Conservation (phyloP, 2,113 vertebrate genomes). For the Kryptolebias marmoratus region DNA sequence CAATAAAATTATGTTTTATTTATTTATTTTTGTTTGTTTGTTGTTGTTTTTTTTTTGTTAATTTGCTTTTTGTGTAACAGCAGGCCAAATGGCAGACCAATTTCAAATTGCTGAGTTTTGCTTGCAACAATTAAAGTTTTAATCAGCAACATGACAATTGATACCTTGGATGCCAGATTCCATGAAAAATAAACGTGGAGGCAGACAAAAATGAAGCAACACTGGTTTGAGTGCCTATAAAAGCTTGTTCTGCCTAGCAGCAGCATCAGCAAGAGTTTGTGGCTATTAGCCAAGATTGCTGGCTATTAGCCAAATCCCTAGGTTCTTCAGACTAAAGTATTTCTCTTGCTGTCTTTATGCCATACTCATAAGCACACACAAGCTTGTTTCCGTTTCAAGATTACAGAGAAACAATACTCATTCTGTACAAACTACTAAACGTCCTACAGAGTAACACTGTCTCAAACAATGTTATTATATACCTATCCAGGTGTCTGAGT, state of each 20-base stretch:
- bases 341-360: slow-evolving; percentile 23
- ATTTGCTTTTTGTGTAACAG: background rate
- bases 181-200: background rate
- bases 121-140: background rate
- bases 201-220: slow-evolving; percentile 5
- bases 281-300: slow-evolving; percentile 32
- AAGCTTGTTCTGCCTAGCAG: slow-evolving; percentile 39
- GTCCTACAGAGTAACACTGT: too few relatives aligned
- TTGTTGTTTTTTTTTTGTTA: background rate
- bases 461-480: too few relatives aligned
- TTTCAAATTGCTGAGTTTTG: too few relatives aligned
- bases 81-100: background rate
- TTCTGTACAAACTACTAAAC: background rate
- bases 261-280: slow-evolving; percentile 39
- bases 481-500: too few relatives aligned
- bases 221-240: slow-evolving; percentile 16
- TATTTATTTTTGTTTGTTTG: too few relatives aligned
- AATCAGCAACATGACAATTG: background rate
- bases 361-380: slow-evolving; percentile 12
- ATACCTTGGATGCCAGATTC: background rate
- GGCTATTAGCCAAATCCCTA: slow-evolving; percentile 41
- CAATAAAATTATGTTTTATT: slow-evolving; percentile 6
- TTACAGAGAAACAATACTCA: background rate
- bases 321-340: slow-evolving; percentile 44
- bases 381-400: slow-evolving; percentile 12